phyloP scores from a whole-genome alignment of 2,888 invertebrate species.

The Fragum sueziense region DNA sequence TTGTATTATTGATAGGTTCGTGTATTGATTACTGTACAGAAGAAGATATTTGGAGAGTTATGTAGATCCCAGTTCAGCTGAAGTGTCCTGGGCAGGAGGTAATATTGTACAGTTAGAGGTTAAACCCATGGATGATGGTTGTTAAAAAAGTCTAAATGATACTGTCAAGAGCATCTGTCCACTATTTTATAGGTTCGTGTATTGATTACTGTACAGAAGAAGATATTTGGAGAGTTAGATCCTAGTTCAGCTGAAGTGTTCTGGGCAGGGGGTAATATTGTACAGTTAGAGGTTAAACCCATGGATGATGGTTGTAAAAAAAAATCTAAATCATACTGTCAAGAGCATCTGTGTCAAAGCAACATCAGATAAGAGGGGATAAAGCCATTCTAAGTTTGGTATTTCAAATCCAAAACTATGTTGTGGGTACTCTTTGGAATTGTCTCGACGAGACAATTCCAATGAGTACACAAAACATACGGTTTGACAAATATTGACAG shows the following conservation, averaged over 20 bases:
- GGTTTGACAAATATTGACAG: too few relatives aligned
- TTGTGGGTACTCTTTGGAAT: too few relatives aligned
- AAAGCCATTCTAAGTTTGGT: too few relatives aligned
- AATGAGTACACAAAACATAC: too few relatives aligned
- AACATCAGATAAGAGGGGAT: too few relatives aligned
- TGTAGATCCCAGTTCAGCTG: background rate
- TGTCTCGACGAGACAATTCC: too few relatives aligned
- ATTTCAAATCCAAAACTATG: too few relatives aligned
- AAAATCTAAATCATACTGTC: too few relatives aligned
- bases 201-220: conserved; percentile 26
- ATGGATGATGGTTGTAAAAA: too few relatives aligned
- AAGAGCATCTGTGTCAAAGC: too few relatives aligned
- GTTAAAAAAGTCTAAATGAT: background rate
- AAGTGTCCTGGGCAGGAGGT: background rate
- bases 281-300: conserved; percentile 29
- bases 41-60: background rate
- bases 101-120: background rate
- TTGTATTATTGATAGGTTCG: too few relatives aligned
- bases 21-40: background rate
- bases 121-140: background rate
- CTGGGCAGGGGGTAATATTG: conserved; percentile 1
- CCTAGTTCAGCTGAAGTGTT: background rate
- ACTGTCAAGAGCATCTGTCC: background rate
- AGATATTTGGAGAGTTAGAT: background rate
- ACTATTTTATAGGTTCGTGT: conserved; percentile 22